These are phyloP conservation scores for Oscheius sp. DNA, from an alignment of 2,888 invertebrate species.

Conservation along the genomic window DNA sequence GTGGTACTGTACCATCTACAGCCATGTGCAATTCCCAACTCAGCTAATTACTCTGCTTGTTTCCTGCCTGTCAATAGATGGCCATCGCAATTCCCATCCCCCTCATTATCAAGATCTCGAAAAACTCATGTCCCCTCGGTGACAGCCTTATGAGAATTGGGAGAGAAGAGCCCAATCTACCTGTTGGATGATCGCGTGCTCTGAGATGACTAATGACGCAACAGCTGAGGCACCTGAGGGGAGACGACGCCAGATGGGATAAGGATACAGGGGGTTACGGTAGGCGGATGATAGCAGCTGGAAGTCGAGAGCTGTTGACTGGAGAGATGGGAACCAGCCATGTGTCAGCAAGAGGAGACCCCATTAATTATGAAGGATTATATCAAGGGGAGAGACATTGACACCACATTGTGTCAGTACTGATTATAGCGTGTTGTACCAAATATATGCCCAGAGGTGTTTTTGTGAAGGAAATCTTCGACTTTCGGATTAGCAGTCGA, in stretches of 20 bases:
- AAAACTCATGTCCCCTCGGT: not conserved
- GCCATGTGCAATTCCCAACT: not conserved
- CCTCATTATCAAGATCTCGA: slow-evolving; percentile 1
- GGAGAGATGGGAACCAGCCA: slow-evolving; percentile 31
- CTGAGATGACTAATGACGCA: slow-evolving; percentile 31
- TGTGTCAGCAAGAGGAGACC: slow-evolving; percentile 29
- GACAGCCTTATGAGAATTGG: not conserved
- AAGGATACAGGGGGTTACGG: not conserved
- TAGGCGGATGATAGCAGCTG: slow-evolving; percentile 12
- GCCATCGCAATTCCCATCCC: not conserved
- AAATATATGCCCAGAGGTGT: too few species aligned
- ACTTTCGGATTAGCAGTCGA: too few species aligned
- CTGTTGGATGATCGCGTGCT: slow-evolving; percentile 30
- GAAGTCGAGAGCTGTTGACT: slow-evolving; percentile 32
- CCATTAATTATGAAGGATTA: slow-evolving; percentile 33
- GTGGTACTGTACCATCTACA: too few species aligned
- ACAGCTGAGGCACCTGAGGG: slow-evolving; percentile 28
- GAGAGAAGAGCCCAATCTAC: not conserved
- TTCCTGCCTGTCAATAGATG: not conserved
- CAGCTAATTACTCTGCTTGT: not conserved
- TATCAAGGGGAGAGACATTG: slow-evolving; percentile 16
- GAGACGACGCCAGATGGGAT: slow-evolving; percentile 25
- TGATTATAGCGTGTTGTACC: too few species aligned
- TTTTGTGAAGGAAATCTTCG: too few species aligned
- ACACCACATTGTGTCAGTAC: not conserved